phyloP scores from a whole-genome alignment of 2,888 invertebrate genomes.

The Pristionchus fissidentatus region DNA sequence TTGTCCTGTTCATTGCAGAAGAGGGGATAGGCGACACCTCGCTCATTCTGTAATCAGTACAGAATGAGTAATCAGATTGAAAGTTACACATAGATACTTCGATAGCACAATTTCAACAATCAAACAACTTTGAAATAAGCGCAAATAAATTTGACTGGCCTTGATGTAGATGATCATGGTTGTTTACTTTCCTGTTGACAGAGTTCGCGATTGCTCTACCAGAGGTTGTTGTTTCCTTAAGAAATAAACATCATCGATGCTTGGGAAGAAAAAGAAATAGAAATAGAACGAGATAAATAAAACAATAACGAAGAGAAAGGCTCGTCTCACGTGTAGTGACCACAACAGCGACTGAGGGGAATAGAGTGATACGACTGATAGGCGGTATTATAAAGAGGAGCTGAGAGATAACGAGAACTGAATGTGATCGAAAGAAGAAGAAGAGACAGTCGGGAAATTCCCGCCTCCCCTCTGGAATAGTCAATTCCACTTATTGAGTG shows the following conservation, averaged over 20 bases:
- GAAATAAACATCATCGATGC: too few species aligned
- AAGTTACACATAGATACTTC: too few species aligned
- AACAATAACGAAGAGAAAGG: not conserved
- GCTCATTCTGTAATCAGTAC: not conserved
- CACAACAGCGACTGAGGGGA: not conserved
- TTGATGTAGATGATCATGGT: not conserved
- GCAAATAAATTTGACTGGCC: not conserved
- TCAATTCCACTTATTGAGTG: not conserved
- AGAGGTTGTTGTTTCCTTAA: too few species aligned
- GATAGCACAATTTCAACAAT: too few species aligned
- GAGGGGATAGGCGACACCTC: not conserved
- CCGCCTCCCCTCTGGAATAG: not conserved
- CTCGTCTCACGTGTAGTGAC: too few species aligned
- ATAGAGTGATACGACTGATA: not conserved
- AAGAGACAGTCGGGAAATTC: not conserved
- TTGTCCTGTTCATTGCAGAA: not conserved
- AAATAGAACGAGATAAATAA: not conserved
- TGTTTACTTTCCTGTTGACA: not conserved
- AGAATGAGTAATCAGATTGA: not conserved
- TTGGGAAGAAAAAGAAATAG: not conserved
- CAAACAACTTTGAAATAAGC: too few species aligned
- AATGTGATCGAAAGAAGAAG: not conserved
- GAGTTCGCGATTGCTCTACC: too few species aligned
- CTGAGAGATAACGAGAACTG: not conserved
- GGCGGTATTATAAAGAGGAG: not conserved